phyloP scores from a whole-genome alignment of 2,113 vertebrate genomes.

The Chroicocephalus ridibundus region DNA sequence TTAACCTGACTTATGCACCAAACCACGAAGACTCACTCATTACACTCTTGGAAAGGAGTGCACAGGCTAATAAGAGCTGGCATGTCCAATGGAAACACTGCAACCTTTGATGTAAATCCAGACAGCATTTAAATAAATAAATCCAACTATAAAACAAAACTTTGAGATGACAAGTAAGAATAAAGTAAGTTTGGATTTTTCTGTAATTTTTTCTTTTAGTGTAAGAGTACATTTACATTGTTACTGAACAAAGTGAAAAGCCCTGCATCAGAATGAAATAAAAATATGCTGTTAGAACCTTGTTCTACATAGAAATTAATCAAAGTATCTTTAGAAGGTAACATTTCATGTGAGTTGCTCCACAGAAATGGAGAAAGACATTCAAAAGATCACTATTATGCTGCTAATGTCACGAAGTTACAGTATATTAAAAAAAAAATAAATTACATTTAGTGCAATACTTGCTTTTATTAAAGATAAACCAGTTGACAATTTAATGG shows the following conservation, averaged over 20 bases:
- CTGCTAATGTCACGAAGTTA: not conserved
- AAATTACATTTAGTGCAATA: not conserved
- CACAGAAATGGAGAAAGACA: not conserved
- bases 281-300: not conserved
- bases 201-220: not conserved
- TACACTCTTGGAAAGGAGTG: not conserved
- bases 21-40: not conserved
- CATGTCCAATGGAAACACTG: not conserved
- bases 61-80: not conserved
- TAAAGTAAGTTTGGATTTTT: fast-evolving
- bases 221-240: not conserved
- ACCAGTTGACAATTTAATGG: not conserved
- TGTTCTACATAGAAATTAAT: not conserved
- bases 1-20: not conserved
- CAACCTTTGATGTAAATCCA: not conserved
- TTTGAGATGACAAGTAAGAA: not conserved
- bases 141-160: not conserved
- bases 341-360: not conserved
- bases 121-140: not conserved
- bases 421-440: not conserved
- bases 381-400: not conserved
- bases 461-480: not conserved
- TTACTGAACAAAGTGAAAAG: not conserved
- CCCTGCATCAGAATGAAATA: not conserved
- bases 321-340: not conserved